These are phyloP conservation scores for Papilio glaucus DNA, from an alignment of 1,140 invertebrate species.

Conservation along the genomic window DNA sequence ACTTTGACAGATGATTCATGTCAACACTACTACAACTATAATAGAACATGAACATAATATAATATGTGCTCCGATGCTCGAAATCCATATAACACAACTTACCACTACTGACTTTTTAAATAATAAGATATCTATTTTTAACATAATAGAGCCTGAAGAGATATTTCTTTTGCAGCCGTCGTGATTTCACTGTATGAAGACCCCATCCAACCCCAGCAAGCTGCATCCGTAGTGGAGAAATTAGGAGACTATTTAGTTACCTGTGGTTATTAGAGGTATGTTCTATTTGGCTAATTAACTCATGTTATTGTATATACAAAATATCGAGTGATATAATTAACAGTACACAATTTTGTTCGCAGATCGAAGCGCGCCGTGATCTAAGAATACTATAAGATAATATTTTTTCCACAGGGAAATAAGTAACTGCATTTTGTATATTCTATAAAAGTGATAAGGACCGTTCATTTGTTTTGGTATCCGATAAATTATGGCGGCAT, in stretches of 20 bases:
- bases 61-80: neutral
- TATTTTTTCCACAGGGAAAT: conserved; percentile 84
- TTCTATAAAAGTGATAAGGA: conserved; percentile 84
- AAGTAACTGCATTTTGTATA: conserved; percentile 85
- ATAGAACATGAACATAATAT: neutral
- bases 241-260: conserved; percentile 97
- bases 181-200: conserved; percentile 96
- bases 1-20: neutral
- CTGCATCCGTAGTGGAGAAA: conserved; percentile 96
- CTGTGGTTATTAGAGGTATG: conserved; percentile 93
- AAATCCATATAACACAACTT: neutral
- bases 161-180: conserved; percentile 88
- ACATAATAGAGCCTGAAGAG: conserved; percentile 9
- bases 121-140: conserved; percentile 30
- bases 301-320: neutral
- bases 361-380: conserved; percentile 83
- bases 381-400: conserved; percentile 84
- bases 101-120: neutral
- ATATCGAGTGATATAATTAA: conserved; percentile 11
- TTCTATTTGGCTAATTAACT: neutral
- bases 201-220: conserved; percentile 96
- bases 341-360: conserved; percentile 58
- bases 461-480: conserved; percentile 82
- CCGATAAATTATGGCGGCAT: conserved; percentile 80
- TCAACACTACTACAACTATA: neutral